These are phyloP conservation scores for Megastigmus dorsalis DNA, from an alignment of 2,888 invertebrate species.

Conservation along the genomic window DNA sequence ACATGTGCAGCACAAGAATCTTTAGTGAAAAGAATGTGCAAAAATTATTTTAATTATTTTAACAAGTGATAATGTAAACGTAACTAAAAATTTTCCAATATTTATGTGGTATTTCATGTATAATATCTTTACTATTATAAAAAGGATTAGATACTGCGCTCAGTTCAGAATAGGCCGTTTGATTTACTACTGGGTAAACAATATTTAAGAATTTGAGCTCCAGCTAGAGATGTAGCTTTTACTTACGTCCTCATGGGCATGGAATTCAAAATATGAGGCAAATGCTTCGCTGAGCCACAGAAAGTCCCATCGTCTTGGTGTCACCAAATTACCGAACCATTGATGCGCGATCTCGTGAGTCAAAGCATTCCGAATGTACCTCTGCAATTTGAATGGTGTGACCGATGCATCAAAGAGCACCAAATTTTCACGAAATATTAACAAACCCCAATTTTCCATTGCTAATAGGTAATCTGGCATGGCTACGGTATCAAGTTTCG, in stretches of 20 bases:
- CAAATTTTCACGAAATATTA: slow-evolving; percentile 75
- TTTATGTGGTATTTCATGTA: too few relatives aligned
- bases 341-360: slow-evolving; percentile 88
- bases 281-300: slow-evolving; percentile 86
- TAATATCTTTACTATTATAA: too few relatives aligned
- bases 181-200: not conserved
- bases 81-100: too few relatives aligned
- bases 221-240: too few relatives aligned
- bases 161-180: not conserved
- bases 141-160: too few relatives aligned
- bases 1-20: too few relatives aligned
- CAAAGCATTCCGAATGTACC: slow-evolving; percentile 80
- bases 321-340: slow-evolving; percentile 89
- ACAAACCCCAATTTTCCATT: slow-evolving; percentile 58
- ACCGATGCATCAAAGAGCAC: slow-evolving; percentile 71
- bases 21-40: too few relatives aligned
- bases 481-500: slow-evolving; percentile 84
- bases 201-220: not conserved
- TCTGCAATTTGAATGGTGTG: slow-evolving; percentile 76
- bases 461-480: slow-evolving; percentile 53
- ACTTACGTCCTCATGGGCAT: slow-evolving; percentile 14
- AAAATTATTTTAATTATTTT: too few relatives aligned
- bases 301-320: slow-evolving; percentile 84
- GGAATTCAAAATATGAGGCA: slow-evolving; percentile 84
- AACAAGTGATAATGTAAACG: too few relatives aligned